Evolutionary conservation across 2,113 vertebrate species (phyloP).

Genomic region (Percina caprodes): DNA sequence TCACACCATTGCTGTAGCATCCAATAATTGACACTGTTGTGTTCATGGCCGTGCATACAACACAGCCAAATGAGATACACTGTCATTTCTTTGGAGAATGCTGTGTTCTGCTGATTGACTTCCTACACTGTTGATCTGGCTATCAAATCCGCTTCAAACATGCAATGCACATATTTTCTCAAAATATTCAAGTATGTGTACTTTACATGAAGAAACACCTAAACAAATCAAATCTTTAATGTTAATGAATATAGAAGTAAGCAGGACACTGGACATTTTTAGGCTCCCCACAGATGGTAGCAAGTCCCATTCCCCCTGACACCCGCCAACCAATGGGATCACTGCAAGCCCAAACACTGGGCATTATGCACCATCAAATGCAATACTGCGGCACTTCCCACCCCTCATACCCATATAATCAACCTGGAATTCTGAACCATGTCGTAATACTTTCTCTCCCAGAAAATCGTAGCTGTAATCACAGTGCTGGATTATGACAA

Average conservation of each 20-base stretch:
- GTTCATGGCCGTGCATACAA: background rate
- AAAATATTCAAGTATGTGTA: background rate
- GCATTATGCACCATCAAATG: background rate
- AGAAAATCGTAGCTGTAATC: slow-evolving; percentile 98
- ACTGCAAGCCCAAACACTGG: background rate
- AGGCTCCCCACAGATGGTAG: background rate
- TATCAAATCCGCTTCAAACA: background rate
- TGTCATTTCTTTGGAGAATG: too few relatives aligned
- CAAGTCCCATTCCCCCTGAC: background rate
- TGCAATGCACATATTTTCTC: background rate
- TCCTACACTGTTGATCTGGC: background rate
- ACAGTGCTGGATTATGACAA: slow-evolving; percentile 99
- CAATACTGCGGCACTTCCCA: background rate
- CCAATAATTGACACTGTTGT: background rate
- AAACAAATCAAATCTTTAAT: background rate
- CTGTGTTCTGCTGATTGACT: background rate
- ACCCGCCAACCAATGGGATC: background rate
- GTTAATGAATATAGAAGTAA: background rate
- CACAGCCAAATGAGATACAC: background rate
- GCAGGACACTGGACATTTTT: background rate
- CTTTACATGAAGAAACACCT: background rate
- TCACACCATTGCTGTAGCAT: background rate
- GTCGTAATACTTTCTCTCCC: slow-evolving; percentile 16
- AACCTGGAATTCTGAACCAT: background rate
- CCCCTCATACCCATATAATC: background rate